These are phyloP conservation scores for Xestia xanthographa DNA, from an alignment of 2,888 invertebrate species.

Conservation along the genomic window DNA sequence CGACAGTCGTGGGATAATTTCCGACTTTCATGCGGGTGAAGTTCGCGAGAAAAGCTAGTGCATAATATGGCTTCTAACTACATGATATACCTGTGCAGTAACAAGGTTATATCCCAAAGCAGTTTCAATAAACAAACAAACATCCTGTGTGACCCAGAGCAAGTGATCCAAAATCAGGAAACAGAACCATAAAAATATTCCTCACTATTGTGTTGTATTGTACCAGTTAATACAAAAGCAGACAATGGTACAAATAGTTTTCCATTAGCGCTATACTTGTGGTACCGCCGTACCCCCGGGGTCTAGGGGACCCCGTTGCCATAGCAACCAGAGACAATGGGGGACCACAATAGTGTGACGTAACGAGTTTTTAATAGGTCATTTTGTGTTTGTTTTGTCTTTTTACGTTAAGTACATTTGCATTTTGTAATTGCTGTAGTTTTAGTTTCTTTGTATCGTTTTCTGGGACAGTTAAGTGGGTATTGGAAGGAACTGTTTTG, in stretches of 20 bases:
- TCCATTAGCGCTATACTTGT: slow-evolving; percentile 63
- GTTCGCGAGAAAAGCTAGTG: not conserved
- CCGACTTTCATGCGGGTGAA: not conserved
- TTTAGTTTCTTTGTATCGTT: slow-evolving; percentile 26
- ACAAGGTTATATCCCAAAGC: not conserved
- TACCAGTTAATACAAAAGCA: slow-evolving; percentile 48
- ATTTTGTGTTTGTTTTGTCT: slow-evolving; percentile 42
- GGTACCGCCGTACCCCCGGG: slow-evolving; percentile 36
- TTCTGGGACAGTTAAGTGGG: slow-evolving; percentile 7
- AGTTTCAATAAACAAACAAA: slow-evolving; percentile 6
- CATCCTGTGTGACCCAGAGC: not conserved
- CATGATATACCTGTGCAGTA: not conserved
- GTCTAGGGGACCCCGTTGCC: slow-evolving; percentile 46
- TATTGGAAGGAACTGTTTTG: slow-evolving; percentile 3
- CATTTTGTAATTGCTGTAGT: slow-evolving; percentile 38
- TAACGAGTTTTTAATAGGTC: slow-evolving; percentile 58
- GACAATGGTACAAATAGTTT: slow-evolving; percentile 68
- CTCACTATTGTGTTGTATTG: slow-evolving; percentile 43
- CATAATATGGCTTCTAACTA: not conserved
- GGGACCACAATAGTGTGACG: slow-evolving; percentile 46
- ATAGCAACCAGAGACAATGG: slow-evolving; percentile 61
- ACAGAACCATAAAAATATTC: slow-evolving; percentile 50
- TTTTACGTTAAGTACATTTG: slow-evolving; percentile 37
- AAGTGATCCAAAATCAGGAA: slow-evolving; percentile 17
- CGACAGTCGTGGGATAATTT: not conserved